Conservation (phyloP, 1,140 invertebrate species). For the Orchestia grillus region DNA sequence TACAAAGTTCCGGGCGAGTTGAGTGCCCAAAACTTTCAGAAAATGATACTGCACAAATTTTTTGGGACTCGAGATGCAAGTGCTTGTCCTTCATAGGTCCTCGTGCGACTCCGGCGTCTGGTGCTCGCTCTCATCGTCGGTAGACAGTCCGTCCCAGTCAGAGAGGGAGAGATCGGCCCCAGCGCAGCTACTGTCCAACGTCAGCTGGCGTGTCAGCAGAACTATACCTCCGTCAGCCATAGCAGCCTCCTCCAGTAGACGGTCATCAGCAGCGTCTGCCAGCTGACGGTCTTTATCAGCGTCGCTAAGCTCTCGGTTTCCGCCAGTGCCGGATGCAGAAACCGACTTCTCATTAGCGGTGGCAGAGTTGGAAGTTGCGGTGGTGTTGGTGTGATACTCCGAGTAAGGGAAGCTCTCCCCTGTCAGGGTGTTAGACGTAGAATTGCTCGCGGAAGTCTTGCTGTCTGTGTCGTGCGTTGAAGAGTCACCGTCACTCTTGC, state of each 20-base stretch:
- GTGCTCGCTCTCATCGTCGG: not conserved
- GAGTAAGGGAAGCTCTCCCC: slow-evolving; percentile 33
- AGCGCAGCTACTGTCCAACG: not conserved
- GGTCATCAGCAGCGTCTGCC: not conserved
- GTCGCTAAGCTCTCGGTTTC: not conserved
- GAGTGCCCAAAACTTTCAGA: not conserved
- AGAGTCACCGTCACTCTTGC: not conserved
- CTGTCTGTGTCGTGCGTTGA: not conserved
- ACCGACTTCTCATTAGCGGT: not conserved
- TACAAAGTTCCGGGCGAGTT: not conserved
- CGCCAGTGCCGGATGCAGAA: not conserved
- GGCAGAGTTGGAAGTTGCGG: not conserved
- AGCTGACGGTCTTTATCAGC: not conserved
- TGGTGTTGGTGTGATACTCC: slow-evolving; percentile 10
- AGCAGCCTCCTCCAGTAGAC: slow-evolving; percentile 24
- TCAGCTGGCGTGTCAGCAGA: slow-evolving; percentile 6
- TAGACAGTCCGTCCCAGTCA: slow-evolving; percentile 21
- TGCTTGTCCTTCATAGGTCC: not conserved
- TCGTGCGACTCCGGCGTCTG: not conserved
- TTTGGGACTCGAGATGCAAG: not conserved
- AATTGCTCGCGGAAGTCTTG: not conserved
- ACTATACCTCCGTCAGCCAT: slow-evolving; percentile 38
- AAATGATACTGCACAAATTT: not conserved
- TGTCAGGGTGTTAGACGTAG: slow-evolving; percentile 22
- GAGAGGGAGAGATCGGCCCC: slow-evolving; percentile 33